Conservation (phyloP, 2,888 invertebrate species). For the Acleris literana region DNA sequence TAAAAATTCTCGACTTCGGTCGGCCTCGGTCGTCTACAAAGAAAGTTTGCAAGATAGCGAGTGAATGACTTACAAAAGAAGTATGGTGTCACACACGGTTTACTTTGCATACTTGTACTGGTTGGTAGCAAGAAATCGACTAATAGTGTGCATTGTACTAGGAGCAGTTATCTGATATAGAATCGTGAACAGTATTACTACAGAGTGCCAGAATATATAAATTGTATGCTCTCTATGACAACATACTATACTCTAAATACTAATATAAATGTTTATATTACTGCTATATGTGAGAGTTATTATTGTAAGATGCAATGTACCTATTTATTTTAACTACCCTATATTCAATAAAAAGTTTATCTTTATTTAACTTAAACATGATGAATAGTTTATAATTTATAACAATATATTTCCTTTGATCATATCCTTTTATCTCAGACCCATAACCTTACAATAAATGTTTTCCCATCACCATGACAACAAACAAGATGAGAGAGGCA, state of each 20-base stretch:
- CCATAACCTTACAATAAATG: slow-evolving; percentile 46
- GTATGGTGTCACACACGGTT: slow-evolving; percentile 41
- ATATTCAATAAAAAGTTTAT: slow-evolving; percentile 10
- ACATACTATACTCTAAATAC: slow-evolving; percentile 39
- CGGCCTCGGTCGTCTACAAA: slow-evolving; percentile 43
- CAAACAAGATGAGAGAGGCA: slow-evolving; percentile 67
- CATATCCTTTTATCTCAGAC: slow-evolving; percentile 19
- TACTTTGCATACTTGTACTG: slow-evolving; percentile 38
- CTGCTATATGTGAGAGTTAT: slow-evolving; percentile 5
- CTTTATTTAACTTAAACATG: slow-evolving; percentile 4
- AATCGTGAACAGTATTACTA: slow-evolving; percentile 44
- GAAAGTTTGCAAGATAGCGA: slow-evolving; percentile 38
- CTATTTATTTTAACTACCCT: not conserved
- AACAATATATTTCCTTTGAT: not conserved
- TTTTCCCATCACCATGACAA: slow-evolving; percentile 50
- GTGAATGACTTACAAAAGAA: slow-evolving; percentile 39
- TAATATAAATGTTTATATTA: slow-evolving; percentile 30
- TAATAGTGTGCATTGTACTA: slow-evolving; percentile 47
- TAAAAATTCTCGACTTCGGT: slow-evolving; percentile 38
- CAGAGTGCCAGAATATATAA: slow-evolving; percentile 55
- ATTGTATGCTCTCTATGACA: slow-evolving; percentile 48
- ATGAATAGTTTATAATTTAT: slow-evolving; percentile 1
- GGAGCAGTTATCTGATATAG: slow-evolving; percentile 40
- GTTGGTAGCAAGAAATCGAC: slow-evolving; percentile 40
- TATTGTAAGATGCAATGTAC: slow-evolving; percentile 9